These are phyloP conservation scores for Zelleria hepariella DNA, from an alignment of 2,888 invertebrate genomes.

Conservation along the genomic window DNA sequence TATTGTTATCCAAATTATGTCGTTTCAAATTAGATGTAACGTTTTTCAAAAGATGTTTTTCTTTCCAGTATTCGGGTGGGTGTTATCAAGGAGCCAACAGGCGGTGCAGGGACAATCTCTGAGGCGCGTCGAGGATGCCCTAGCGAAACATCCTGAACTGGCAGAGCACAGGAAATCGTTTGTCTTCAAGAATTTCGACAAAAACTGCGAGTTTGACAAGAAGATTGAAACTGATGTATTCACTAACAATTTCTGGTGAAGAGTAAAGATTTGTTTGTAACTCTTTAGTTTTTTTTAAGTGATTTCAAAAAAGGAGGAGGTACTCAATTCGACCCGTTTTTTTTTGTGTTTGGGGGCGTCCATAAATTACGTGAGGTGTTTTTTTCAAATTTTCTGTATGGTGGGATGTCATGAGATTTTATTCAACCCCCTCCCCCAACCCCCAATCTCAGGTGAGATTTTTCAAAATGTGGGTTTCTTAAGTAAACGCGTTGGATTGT, in stretches of 20 bases:
- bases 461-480: no score
- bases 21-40: no score
- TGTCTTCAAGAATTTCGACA: conserved; percentile 48
- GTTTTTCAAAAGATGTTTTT: neutral
- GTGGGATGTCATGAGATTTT: no score
- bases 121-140: conserved; percentile 41
- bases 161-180: conserved; percentile 44
- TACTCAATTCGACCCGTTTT: no score
- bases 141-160: conserved; percentile 50
- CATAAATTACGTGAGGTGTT: no score
- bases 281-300: neutral
- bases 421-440: no score
- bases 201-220: conserved; percentile 38
- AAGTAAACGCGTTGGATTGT: no score
- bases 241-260: conserved; percentile 53
- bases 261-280: neutral
- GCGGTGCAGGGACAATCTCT: conserved; percentile 39
- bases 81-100: conserved; percentile 45
- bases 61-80: conserved; percentile 54
- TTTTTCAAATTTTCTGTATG: no score
- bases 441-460: no score
- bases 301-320: neutral
- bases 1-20: no score
- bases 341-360: no score
- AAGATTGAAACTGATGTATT: conserved; percentile 48